Evolutionary conservation across 2,797 vertebrate species (phyloP).

Genomic region (Oceanodroma leucorhoa): DNA sequence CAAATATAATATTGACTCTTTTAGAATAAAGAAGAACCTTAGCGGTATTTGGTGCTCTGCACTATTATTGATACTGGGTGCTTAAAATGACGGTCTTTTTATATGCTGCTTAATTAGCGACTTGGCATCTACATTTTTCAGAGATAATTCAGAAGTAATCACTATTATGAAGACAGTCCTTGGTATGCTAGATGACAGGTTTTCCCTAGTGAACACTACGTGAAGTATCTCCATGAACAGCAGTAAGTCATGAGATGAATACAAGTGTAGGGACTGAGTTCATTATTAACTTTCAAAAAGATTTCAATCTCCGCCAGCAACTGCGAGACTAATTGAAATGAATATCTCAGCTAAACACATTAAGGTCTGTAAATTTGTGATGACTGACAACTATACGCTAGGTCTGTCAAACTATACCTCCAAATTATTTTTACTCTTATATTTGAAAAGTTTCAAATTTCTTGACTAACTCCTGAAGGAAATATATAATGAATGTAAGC

Average conservation of each 20-base stretch:
- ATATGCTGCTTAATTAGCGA: not conserved
- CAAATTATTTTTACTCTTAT: not conserved
- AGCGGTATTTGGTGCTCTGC: not conserved
- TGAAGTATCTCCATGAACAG: not conserved
- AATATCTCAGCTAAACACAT: not conserved
- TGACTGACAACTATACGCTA: not conserved
- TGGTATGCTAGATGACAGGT: not conserved
- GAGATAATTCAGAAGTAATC: not conserved
- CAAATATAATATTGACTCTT: not conserved
- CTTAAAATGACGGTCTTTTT: not conserved
- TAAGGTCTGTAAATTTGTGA: not conserved
- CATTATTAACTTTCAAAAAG: not conserved
- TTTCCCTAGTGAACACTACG: fast-evolving
- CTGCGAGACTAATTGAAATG: conserved; percentile 26
- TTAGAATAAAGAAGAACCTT: not conserved
- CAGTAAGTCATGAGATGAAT: not conserved
- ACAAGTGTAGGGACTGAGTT: not conserved
- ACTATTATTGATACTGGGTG: not conserved
- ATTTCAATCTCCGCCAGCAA: not conserved
- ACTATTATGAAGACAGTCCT: not conserved
- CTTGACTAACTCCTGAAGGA: not conserved
- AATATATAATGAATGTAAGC: not conserved
- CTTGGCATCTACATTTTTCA: not conserved
- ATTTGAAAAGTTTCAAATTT: not conserved
- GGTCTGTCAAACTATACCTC: not conserved